phyloP scores from a whole-genome alignment of 2,888 invertebrate species.

The Ophioninae sp. region DNA sequence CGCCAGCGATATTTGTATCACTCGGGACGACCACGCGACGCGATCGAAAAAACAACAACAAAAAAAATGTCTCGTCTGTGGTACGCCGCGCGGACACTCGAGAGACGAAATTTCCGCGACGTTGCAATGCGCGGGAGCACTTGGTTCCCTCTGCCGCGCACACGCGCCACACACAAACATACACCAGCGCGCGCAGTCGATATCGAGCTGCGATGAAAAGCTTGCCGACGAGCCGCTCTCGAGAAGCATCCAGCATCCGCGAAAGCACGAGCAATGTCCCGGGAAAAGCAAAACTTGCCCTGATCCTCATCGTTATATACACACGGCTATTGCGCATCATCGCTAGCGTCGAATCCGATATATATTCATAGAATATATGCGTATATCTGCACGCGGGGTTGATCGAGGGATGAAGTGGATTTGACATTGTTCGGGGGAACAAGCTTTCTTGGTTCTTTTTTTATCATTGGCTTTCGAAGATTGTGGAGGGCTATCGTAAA shows the following conservation, averaged over 20 bases:
- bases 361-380: background rate
- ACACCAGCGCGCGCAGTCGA: background rate
- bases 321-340: conserved; percentile 30
- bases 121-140: background rate
- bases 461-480: background rate
- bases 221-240: conserved; percentile 35
- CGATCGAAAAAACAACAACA: background rate
- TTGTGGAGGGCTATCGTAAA: background rate
- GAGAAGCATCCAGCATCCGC: conserved; percentile 35
- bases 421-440: background rate
- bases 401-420: conserved; percentile 25
- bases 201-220: background rate
- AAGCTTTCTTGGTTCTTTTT: background rate
- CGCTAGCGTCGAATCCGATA: conserved; percentile 17
- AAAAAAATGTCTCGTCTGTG: background rate
- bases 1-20: background rate
- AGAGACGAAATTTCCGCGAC: background rate
- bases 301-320: conserved; percentile 19
- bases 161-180: background rate
- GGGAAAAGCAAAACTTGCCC: conserved; percentile 40
- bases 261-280: conserved; percentile 42
- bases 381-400: background rate
- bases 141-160: background rate
- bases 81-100: background rate
- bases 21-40: background rate